phyloP scores from a whole-genome alignment of 2,113 vertebrate species.

The Ascaphus truei region DNA sequence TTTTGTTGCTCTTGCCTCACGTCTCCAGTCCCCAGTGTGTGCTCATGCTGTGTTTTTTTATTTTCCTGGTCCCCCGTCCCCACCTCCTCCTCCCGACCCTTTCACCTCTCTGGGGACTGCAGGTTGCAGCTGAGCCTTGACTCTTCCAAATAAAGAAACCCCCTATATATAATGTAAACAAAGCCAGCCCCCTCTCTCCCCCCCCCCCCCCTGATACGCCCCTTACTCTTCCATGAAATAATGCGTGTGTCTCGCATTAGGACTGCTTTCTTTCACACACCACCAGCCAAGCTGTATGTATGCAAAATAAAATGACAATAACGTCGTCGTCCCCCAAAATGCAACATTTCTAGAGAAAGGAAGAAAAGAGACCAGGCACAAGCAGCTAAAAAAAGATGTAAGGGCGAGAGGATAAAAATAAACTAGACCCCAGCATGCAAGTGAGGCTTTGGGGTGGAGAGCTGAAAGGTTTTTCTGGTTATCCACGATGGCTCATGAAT shows the following conservation, averaged over 20 bases:
- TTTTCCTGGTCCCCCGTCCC: no score
- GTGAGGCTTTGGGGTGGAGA: neutral
- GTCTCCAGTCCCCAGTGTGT: neutral
- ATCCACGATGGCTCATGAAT: neutral
- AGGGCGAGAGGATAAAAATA: neutral
- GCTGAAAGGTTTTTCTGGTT: neutral
- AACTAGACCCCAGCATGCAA: neutral
- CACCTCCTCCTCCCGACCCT: neutral
- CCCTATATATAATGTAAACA: conserved; percentile 17
- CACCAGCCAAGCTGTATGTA: no score
- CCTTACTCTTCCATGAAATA: conserved; percentile 29
- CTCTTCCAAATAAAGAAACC: conserved; percentile 30
- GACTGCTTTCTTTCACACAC: conserved; percentile 20
- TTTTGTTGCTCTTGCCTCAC: neutral
- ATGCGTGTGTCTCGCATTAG: conserved; percentile 14
- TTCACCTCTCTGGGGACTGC: conserved; percentile 13
- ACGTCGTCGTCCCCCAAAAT: neutral
- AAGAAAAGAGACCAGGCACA: neutral
- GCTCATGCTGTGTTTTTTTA: conserved; percentile 15
- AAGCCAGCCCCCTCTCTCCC: conserved; percentile 24
- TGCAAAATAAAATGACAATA: conserved; percentile 16
- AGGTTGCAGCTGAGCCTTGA: conserved; percentile 34
- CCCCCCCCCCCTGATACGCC: conserved; percentile 19
- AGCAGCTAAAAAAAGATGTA: no score
- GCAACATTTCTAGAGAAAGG: conserved; percentile 8